Base-by-base conservation (phyloP, 2,113 vertebrate species). In the Periophthalmus modestus region DNA sequence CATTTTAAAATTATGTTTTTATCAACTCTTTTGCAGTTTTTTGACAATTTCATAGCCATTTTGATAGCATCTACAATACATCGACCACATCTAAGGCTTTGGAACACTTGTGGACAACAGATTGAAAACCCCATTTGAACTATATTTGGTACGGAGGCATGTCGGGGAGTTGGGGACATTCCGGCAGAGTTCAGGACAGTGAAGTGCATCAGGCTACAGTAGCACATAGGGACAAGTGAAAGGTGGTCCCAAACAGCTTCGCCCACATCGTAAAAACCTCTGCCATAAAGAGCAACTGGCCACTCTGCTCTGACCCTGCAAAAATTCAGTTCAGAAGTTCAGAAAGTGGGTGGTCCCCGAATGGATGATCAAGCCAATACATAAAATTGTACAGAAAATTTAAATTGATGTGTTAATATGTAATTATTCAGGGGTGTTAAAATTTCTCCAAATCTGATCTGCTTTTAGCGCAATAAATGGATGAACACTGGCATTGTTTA, bases 211-310 rank as follows among this genome's bases (percentile, higher is more conserved):
- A 4, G 68, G 78, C 79, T 79, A 87, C 87, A 77, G 78, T 81
- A 87, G 82, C 82, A 69, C 75, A 69, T 74, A 75, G 75, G 68
- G 85, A 81, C 81, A 84, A 91, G 87, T 90, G 89, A 93, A 92
- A 91, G 90, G 88, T 88, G 82, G 82, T 65, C 62, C 75, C 83
- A 79, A 92, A 92, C 93, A 94, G 92, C 93, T 93, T 85, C 88
- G 85, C 91, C 88, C 85, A 89, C 91, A 92, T 94, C 91, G 93
- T 94, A 94, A 94, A 94, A 89, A 85, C 89, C 85, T 82, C 87
- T 28, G 77, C 88, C 90, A 90, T 93, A 92, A 94, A 94, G 87
- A 92, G 82, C 93, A 94, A 93, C 93, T 94, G 93, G 92, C 83
- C 89, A 89, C 89, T 90, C 87, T 77, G 80, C 89, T 89, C 83